Base-by-base conservation (phyloP, 2,113 vertebrate species). In the Hyperopisus bebe region DNA sequence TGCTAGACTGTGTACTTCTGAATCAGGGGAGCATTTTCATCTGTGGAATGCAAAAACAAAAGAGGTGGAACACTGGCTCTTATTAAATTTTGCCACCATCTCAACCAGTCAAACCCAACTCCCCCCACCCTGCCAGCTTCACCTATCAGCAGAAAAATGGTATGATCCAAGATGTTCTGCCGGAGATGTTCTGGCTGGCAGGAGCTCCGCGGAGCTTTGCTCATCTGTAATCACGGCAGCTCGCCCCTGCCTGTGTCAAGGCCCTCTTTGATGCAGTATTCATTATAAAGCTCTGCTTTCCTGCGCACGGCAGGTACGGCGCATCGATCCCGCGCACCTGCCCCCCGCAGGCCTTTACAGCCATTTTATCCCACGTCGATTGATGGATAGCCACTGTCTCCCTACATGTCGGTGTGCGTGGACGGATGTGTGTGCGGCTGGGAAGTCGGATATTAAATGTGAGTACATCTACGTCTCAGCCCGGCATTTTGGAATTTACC, bases 191-290 rank as follows among this genome's bases (percentile, higher is more conserved):
- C 74, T 70, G 17, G 74, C 74, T 42, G 74, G 74, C 74, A 80
- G 74, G 74, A 80, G 13, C 74, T 80, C 74, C 17, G 15, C 15
- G 17, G 74, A 80, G 87, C 87, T 88, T 66, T 66, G 55, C 87
- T 66, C 53, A 66, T 66, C 53, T 88, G 87, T 88, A 62, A 88
- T 88, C 87, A 53, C 55, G 7, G 35, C 87, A 62, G 87, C 87
- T 88, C 39, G 39, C 31, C 39, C 55, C 51, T 15, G 87, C 35
- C 19, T 17, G 55, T 42, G 87, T 27, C 87, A 46, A 62, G 87
- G 53, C 87, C 35, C 39, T 88, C 53, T 88, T 66, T 66, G 85
- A 87, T 88, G 87, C 87, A 88, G 53, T 66, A 88, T 66, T 88
- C 87, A 88, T 88, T 88, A 88, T 66, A 66, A 42, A 62, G 53